These are phyloP conservation scores for Bufotes viridis DNA, from an alignment of 2,797 vertebrate genomes.

Conservation along the genomic window DNA sequence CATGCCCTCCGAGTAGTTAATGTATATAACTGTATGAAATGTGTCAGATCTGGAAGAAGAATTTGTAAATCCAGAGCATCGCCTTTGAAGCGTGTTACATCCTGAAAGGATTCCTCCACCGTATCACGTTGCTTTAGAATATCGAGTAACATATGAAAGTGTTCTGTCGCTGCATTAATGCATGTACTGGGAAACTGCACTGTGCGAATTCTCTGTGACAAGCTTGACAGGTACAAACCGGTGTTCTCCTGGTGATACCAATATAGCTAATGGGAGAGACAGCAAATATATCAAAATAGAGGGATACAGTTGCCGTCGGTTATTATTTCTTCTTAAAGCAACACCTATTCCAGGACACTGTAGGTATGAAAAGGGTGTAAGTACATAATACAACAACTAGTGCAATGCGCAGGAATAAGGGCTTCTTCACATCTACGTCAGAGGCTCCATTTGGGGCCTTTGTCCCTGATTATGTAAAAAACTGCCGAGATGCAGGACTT, in stretches of 20 bases:
- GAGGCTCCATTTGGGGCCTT: too few species aligned
- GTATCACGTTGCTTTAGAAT: constrained; percentile 53
- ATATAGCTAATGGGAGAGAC: background rate
- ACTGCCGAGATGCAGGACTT: too few species aligned
- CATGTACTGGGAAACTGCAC: constrained; percentile 11
- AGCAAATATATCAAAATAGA: background rate
- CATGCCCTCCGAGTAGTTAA: constrained; percentile 55
- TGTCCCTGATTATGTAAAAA: too few species aligned
- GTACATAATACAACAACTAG: too few species aligned
- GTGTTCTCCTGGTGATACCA: constrained; percentile 5
- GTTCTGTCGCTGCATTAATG: constrained; percentile 32
- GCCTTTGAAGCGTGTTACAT: constrained; percentile 62
- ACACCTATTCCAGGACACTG: too few species aligned
- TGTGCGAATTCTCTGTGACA: constrained; percentile 19
- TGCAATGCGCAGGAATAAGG: too few species aligned
- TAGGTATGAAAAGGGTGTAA: too few species aligned
- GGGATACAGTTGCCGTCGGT: background rate
- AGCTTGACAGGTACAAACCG: constrained; percentile 46
- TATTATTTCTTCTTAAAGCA: background rate
- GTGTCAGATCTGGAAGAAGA: constrained; percentile 61
- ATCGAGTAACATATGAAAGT: constrained; percentile 61
- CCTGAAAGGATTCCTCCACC: constrained; percentile 60
- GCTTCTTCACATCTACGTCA: too few species aligned
- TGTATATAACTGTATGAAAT: constrained; percentile 61
- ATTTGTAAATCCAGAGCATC: constrained; percentile 57